These are phyloP conservation scores for Euzophera pinguis DNA, from an alignment of 2,888 invertebrate genomes.

Conservation along the genomic window DNA sequence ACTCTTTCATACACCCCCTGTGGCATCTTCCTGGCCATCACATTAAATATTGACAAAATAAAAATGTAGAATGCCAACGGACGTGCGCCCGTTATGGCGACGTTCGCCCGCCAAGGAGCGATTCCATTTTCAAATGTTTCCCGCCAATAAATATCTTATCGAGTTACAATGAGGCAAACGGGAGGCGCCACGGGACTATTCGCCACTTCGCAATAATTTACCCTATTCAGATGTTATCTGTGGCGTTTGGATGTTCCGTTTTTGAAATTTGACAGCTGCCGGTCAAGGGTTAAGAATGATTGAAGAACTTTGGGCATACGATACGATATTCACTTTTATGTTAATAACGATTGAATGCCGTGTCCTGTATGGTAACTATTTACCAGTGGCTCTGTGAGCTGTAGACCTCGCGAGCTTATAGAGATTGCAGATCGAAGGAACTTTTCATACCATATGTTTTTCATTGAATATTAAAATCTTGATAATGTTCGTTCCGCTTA, in stretches of 20 bases:
- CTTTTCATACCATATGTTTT: too few species aligned
- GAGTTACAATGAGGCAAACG: slow-evolving; percentile 71
- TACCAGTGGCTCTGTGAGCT: too few species aligned
- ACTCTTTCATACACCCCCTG: slow-evolving; percentile 19
- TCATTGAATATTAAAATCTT: too few species aligned
- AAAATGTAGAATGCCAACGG: slow-evolving; percentile 72
- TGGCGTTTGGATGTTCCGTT: slow-evolving; percentile 6
- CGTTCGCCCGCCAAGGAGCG: slow-evolving; percentile 64
- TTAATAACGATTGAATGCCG: too few species aligned
- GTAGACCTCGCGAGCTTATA: too few species aligned
- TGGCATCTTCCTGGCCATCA: slow-evolving; percentile 45
- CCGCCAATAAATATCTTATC: slow-evolving; percentile 78
- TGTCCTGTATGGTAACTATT: too few species aligned
- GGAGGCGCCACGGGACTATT: slow-evolving; percentile 48
- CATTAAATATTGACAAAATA: slow-evolving; percentile 79
- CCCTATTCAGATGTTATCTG: slow-evolving; percentile 22
- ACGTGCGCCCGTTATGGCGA: slow-evolving; percentile 62
- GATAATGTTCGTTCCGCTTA: too few species aligned
- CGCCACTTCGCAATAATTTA: slow-evolving; percentile 41
- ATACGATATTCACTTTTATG: too few species aligned
- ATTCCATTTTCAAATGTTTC: slow-evolving; percentile 70
- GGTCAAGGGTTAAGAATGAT: slow-evolving; percentile 11
- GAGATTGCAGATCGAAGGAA: too few species aligned
- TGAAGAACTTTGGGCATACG: slow-evolving; percentile 9
- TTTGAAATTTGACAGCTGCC: slow-evolving; percentile 14